Conservation (phyloP, 2,797 vertebrate genomes). For the Anguilla pacifica region DNA sequence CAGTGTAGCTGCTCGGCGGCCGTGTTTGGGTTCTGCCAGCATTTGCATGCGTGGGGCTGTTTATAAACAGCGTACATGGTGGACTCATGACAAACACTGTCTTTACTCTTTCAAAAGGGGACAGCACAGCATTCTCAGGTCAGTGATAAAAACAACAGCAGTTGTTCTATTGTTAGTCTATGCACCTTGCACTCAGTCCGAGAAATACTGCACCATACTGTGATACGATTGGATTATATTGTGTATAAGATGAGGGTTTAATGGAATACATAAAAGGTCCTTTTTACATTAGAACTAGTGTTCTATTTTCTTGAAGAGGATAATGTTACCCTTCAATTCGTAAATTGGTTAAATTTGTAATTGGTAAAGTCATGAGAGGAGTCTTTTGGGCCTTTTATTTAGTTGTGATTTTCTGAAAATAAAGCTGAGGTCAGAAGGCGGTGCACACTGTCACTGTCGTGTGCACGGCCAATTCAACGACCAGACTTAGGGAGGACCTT, state of each 20-base stretch:
- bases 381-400: not conserved
- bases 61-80: not conserved
- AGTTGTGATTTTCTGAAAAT: not conserved
- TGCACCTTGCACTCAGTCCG: not conserved
- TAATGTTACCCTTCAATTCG: not conserved
- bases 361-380: not conserved
- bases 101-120: not conserved
- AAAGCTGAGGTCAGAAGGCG: not conserved
- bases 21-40: not conserved
- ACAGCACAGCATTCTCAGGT: not conserved
- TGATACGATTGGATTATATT: not conserved
- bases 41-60: not conserved
- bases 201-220: not conserved
- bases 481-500: constrained; percentile 39
- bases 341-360: not conserved
- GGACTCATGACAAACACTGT: not conserved
- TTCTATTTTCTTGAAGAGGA: not conserved
- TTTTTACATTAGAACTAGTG: too few species aligned
- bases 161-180: not conserved
- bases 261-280: not conserved
- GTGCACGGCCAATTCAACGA: constrained; percentile 22
- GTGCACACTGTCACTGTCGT: constrained; percentile 50
- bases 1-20: not conserved
- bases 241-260: not conserved
- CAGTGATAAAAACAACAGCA: not conserved